A percentile compares a stretch with the other conserved stretches of the same genome.
Conservation (phyloP, 2,888 invertebrate genomes). For the Drosophila diplacantha region DNA sequence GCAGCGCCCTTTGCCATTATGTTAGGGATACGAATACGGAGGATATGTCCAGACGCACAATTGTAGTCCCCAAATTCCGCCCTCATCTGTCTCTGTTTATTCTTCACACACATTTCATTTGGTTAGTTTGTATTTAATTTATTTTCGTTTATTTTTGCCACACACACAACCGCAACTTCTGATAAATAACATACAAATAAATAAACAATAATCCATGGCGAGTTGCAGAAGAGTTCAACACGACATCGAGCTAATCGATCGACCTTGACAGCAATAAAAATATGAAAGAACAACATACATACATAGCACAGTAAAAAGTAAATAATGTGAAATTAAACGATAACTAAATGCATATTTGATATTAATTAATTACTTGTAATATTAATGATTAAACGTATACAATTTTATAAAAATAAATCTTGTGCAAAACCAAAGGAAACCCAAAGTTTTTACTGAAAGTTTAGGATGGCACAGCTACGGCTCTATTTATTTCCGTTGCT, state of each 20-base stretch:
- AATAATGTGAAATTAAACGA: constrained; percentile 67
- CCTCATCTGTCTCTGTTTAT: constrained; percentile 9
- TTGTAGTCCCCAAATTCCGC: constrained; percentile 7
- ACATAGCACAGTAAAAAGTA: constrained; percentile 49
- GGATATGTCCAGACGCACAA: constrained; percentile 44
- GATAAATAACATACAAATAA: constrained; percentile 23
- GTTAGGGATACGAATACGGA: constrained; percentile 29
- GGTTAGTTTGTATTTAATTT: constrained; percentile 39
- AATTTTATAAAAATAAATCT: constrained; percentile 75
- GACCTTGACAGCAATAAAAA: constrained; percentile 23
- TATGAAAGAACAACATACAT: constrained; percentile 34
- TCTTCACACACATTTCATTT: constrained; percentile 46
- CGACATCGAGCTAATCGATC: constrained; percentile 7
- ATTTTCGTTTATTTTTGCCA: constrained; percentile 37
- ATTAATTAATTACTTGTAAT: constrained; percentile 75
- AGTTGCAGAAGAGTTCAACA: constrained; percentile 21
- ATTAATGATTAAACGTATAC: constrained; percentile 75
- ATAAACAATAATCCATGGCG: constrained; percentile 8
- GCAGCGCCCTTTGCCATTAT: constrained; percentile 36
- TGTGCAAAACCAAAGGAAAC: constrained; percentile 50
- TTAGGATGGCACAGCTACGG: background rate
- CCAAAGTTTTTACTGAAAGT: constrained; percentile 5
- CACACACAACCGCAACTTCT: constrained; percentile 41
- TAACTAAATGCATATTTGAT: constrained; percentile 74
- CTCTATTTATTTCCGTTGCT: background rate